These are phyloP conservation scores for Chrysomallon squamiferum DNA, from an alignment of 1,140 invertebrate genomes.

Conservation along the genomic window DNA sequence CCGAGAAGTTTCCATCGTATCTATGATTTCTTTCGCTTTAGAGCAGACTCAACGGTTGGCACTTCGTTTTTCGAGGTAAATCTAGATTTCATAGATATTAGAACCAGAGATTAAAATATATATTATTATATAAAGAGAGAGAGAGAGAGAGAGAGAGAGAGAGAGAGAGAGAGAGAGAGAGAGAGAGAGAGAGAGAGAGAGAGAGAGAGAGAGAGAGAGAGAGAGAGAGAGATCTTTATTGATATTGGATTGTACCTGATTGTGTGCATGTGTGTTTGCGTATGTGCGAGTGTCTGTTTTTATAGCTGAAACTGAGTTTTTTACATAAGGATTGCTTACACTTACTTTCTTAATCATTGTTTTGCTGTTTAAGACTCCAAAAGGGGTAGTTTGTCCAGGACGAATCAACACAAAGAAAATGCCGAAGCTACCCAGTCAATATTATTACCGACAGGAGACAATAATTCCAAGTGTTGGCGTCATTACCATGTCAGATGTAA, in stretches of 20 bases:
- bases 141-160: neutral
- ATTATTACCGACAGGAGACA: constrained; percentile 26
- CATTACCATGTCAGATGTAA: constrained; percentile 24
- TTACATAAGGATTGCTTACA: too few relatives aligned
- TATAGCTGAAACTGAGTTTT: too few relatives aligned
- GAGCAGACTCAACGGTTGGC: constrained; percentile 13
- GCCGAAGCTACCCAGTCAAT: constrained; percentile 19
- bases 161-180: neutral
- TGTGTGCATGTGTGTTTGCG: too few relatives aligned
- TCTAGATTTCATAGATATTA: neutral
- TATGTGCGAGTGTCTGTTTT: too few relatives aligned
- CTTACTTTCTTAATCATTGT: too few relatives aligned
- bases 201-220: too few relatives aligned
- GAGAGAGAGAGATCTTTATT: too few relatives aligned
- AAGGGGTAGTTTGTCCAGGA: constrained; percentile 23
- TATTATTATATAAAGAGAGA: too few relatives aligned
- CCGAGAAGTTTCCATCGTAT: constrained; percentile 16
- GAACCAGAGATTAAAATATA: too few relatives aligned
- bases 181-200: neutral
- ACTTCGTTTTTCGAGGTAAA: constrained; percentile 27
- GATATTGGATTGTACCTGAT: too few relatives aligned
- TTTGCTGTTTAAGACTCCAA: too few relatives aligned
- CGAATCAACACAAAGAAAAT: constrained; percentile 9
- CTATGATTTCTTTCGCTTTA: constrained; percentile 34
- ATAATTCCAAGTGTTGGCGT: neutral